Evolutionary conservation across 2,888 invertebrate genomes (phyloP).

Genomic region (Cheilosia variabilis): DNA sequence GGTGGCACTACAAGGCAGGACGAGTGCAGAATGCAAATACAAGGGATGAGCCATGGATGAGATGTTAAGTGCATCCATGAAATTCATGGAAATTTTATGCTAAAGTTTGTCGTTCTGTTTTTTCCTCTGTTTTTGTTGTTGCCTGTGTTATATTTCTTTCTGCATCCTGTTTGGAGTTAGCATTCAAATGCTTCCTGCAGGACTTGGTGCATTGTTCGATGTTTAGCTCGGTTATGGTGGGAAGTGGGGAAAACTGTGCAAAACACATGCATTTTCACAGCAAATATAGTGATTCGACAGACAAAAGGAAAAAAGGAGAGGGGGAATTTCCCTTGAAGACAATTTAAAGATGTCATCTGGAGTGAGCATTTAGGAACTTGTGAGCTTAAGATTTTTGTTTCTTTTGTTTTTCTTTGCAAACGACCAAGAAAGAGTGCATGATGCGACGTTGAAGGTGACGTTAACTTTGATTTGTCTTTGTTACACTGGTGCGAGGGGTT

Average conservation of each 20-base stretch:
- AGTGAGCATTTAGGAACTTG: slow-evolving; percentile 50
- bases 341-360: slow-evolving; percentile 52
- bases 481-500: slow-evolving; percentile 20
- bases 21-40: slow-evolving; percentile 62
- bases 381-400: slow-evolving; percentile 18
- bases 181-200: slow-evolving; percentile 69
- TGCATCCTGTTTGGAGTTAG: slow-evolving; percentile 56
- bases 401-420: not conserved
- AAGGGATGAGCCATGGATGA: slow-evolving; percentile 67
- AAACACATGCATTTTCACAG: slow-evolving; percentile 25
- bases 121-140: slow-evolving; percentile 2
- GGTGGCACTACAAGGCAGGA: slow-evolving; percentile 25
- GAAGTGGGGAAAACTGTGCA: slow-evolving; percentile 8
- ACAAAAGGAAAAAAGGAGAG: slow-evolving; percentile 42
- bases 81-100: slow-evolving; percentile 79
- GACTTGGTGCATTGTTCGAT: slow-evolving; percentile 49
- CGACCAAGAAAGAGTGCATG: not conserved
- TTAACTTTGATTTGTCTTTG: slow-evolving; percentile 38
- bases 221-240: not conserved
- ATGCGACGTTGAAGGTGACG: slow-evolving; percentile 14
- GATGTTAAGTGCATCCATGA: slow-evolving; percentile 78
- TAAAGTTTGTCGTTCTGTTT: slow-evolving; percentile 71
- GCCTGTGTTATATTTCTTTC: slow-evolving; percentile 24
- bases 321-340: slow-evolving; percentile 44
- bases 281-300: slow-evolving; percentile 22